Evolutionary conservation across 1,140 invertebrate species (phyloP), one percentile per base, ranked within the genome.

Genomic region (Anoplophora glabripennis): DNA sequence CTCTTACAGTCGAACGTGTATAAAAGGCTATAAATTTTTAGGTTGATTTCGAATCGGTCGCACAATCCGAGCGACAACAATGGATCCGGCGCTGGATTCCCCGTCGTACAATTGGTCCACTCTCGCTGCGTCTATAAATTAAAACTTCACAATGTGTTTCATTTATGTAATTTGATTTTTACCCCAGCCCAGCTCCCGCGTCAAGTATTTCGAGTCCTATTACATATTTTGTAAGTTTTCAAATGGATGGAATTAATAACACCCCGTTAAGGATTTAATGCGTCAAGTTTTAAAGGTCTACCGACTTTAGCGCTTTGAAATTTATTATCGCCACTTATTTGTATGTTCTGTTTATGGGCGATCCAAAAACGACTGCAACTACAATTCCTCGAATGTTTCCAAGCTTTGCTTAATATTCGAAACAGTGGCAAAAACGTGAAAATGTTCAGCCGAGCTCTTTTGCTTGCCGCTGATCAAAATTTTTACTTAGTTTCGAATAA

Each of bases 131-230:
- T 59, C 64, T 52, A 71, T 72, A 70, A 72, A 72, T 72, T 72
- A 67, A 63, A 72, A 72, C 59, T 72, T 71, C 67, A 66, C 68
- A 70, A 70, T 71, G 69, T 72, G 70, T 72, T 72, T 71, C 70
- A 71, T 71, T 72, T 72, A 69, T 69, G 70, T 71, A 70, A 71
- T 72, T 69, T 71, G 70, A 71, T 71, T 69, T 71, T 68, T 65
- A 65, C 64, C 60, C 68, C 52, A 58, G 53, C 42, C 60, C 54
- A 44, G 47, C 57, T 49, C 68, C 64, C 64, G 63, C 60, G 63
- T 70, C 41, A 45, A 45, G 42, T 45, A 18, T 28, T 28, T 28
- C 21, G 51, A 52, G 62, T 59, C 63, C 55, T 61, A 66, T 66
- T 69, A 66, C 67, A 65, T 66, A 69, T 66, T 69, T 69, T 69